These are phyloP conservation scores for Alitta virens DNA, from an alignment of 2,888 invertebrate genomes.

Conservation along the genomic window DNA sequence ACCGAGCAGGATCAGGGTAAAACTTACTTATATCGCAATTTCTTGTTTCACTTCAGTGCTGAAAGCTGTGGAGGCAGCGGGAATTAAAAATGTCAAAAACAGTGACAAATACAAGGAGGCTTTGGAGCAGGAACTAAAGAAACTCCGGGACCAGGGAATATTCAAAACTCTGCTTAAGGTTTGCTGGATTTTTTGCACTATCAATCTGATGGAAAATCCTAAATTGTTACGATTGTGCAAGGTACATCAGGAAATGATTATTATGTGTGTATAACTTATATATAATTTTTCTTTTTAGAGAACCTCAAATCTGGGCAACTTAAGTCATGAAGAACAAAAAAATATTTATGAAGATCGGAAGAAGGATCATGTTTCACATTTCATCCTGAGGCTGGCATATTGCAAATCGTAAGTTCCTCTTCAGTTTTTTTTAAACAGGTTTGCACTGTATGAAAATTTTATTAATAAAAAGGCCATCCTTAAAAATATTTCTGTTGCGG, in stretches of 20 bases:
- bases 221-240: too few relatives aligned
- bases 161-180: constrained; percentile 2
- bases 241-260: too few relatives aligned
- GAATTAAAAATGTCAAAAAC: constrained; percentile 52
- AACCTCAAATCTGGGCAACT: neutral
- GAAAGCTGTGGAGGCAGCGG: constrained; percentile 74
- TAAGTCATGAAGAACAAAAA: neutral
- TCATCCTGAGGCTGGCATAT: constrained; percentile 85
- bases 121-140: constrained; percentile 42
- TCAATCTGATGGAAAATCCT: too few relatives aligned
- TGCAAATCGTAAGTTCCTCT: constrained; percentile 65
- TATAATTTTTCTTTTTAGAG: too few relatives aligned
- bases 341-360: constrained; percentile 36
- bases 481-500: too few relatives aligned
- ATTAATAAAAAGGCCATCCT: neutral
- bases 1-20: too few relatives aligned
- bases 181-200: too few relatives aligned
- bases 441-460: neutral
- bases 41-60: constrained; percentile 63
- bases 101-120: constrained; percentile 41
- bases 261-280: too few relatives aligned
- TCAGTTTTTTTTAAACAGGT: too few relatives aligned
- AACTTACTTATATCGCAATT: too few relatives aligned
- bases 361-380: constrained; percentile 86
- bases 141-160: constrained; percentile 16